Evolutionary conservation across 2,888 invertebrate genomes (phyloP).

Genomic region (Ypsolopha sequella): DNA sequence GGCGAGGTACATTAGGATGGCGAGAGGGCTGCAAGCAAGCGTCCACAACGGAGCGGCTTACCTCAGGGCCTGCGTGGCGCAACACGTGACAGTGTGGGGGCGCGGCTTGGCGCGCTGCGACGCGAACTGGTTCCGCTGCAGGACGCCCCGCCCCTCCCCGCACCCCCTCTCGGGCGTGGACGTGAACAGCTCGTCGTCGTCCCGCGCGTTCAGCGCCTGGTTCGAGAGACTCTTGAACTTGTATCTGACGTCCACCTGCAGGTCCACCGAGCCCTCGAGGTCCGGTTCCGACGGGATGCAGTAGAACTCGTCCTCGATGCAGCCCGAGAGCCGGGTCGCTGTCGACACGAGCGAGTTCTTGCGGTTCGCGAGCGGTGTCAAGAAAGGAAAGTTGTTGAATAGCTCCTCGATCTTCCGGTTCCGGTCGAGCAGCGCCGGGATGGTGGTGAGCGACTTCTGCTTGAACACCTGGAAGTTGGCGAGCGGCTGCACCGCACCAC

Average conservation of each 20-base stretch:
- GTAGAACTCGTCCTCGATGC: constrained; percentile 61
- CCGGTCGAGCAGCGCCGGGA: constrained; percentile 47
- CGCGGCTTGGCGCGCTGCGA: constrained; percentile 12
- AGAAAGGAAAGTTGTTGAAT: constrained; percentile 68
- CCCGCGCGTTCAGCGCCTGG: constrained; percentile 20
- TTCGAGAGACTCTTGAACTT: constrained; percentile 34
- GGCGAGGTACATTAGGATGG: constrained; percentile 16
- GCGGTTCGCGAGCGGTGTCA: constrained; percentile 70
- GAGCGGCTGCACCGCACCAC: constrained; percentile 43
- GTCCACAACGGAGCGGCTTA: constrained; percentile 10
- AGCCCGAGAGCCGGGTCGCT: constrained; percentile 45
- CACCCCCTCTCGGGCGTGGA: constrained; percentile 37
- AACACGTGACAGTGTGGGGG: constrained; percentile 13
- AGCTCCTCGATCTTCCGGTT: constrained; percentile 48
- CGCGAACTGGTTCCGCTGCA: constrained; percentile 11
- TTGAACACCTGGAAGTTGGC: constrained; percentile 60
- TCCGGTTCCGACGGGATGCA: constrained; percentile 49
- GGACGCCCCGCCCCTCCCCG: constrained; percentile 5
- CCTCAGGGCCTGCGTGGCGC: no score
- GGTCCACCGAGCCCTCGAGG: constrained; percentile 33
- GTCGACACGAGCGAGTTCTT: constrained; percentile 52
- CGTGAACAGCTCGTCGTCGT: constrained; percentile 21
- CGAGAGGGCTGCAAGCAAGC: constrained; percentile 12
- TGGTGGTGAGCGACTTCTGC: constrained; percentile 60
- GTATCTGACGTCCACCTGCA: constrained; percentile 17